Evolutionary conservation across 2,888 invertebrate genomes (phyloP).

Genomic region (Leptinotarsa haldemani): DNA sequence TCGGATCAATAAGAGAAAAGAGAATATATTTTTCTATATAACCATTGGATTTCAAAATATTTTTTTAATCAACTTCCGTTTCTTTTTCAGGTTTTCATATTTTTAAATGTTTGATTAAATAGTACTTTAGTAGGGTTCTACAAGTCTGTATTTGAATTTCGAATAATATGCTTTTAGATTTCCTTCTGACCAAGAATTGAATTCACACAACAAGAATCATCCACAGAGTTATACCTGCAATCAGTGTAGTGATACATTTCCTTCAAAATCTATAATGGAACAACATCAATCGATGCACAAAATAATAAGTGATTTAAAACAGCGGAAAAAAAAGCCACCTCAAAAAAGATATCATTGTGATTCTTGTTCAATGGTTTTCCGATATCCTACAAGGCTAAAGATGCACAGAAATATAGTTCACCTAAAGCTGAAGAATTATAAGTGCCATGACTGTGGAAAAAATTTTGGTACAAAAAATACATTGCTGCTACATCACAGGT

Average conservation of each 20-base stretch:
- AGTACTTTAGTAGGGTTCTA: no score
- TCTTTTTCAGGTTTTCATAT: not conserved
- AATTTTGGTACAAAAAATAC: conserved; percentile 19
- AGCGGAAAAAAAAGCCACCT: not conserved
- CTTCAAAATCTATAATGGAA: conserved; percentile 4
- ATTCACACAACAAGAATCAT: conserved; percentile 19
- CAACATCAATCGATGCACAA: conserved; percentile 28
- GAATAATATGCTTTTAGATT: conserved; percentile 24
- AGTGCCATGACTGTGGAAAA: conserved; percentile 22
- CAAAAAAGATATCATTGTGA: conserved; percentile 10
- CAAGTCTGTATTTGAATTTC: no score
- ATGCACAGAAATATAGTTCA: conserved; percentile 27
- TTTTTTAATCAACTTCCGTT: not conserved
- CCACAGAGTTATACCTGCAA: conserved; percentile 24
- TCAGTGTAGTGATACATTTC: conserved; percentile 25
- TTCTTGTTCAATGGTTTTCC: conserved; percentile 13
- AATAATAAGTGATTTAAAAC: conserved; percentile 12
- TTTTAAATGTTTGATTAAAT: no score
- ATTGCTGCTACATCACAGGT: conserved; percentile 26
- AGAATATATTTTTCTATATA: no score
- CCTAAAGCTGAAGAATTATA: conserved; percentile 22
- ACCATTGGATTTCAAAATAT: not conserved
- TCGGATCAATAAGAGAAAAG: no score
- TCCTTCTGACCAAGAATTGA: conserved; percentile 21
- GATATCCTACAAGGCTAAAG: not conserved